phyloP scores from a whole-genome alignment of 2,797 vertebrate species.

The Ctenochaetus hawaiiensis region DNA sequence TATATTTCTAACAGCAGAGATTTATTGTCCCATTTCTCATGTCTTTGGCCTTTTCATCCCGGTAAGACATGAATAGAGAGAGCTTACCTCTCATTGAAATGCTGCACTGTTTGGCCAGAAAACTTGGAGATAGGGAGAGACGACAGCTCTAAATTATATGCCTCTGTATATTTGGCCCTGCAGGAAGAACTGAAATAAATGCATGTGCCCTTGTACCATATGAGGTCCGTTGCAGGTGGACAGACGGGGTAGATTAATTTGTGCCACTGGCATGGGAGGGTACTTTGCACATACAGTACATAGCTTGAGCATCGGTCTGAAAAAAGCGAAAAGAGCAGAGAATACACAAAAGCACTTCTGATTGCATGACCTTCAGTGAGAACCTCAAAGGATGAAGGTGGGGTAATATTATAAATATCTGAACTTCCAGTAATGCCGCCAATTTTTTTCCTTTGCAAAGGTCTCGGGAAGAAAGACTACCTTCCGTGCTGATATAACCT shows the following conservation, averaged over 20 bases:
- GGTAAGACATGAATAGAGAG: slow-evolving; percentile 1
- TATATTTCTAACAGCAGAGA: slow-evolving; percentile 22
- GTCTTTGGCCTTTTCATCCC: slow-evolving; percentile 39
- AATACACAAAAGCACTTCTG: slow-evolving; percentile 38
- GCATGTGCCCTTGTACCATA: slow-evolving; percentile 65
- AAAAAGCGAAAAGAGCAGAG: slow-evolving; percentile 25
- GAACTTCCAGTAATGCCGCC: slow-evolving; percentile 49
- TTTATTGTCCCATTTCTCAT: slow-evolving; percentile 37
- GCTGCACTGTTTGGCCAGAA: slow-evolving; percentile 45
- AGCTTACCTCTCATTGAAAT: slow-evolving; percentile 53
- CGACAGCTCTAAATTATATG: slow-evolving; percentile 59
- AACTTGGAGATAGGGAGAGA: slow-evolving; percentile 43
- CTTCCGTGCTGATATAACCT: slow-evolving; percentile 60
- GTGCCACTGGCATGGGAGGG: slow-evolving; percentile 51
- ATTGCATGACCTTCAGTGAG: slow-evolving; percentile 54
- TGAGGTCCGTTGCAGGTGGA: slow-evolving; percentile 62
- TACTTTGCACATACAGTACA: slow-evolving; percentile 23
- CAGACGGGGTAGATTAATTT: slow-evolving; percentile 71
- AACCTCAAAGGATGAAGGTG: slow-evolving; percentile 60
- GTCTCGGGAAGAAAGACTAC: slow-evolving; percentile 60
- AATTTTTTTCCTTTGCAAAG: slow-evolving; percentile 61
- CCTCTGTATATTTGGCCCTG: slow-evolving; percentile 55
- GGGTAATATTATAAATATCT: slow-evolving; percentile 61
- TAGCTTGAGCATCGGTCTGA: slow-evolving; percentile 39
- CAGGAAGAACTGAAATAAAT: slow-evolving; percentile 65